Evolutionary conservation across 2,797 vertebrate genomes (phyloP), one percentile per base, ranked within the genome.

Genomic region (Karalla daura): DNA sequence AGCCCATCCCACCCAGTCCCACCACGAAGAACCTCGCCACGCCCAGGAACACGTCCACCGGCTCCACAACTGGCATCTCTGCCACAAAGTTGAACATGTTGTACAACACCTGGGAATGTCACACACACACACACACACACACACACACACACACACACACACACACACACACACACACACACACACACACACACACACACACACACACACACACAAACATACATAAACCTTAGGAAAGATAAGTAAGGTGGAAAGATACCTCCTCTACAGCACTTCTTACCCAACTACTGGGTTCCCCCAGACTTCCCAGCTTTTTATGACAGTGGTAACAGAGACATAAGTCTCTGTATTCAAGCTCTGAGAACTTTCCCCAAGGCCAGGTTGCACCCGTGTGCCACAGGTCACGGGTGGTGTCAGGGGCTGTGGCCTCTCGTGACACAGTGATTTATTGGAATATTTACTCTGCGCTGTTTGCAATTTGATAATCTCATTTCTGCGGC

Each of bases 21-120:
- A 99, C 96, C 59, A 98, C 88, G 43, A 98, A 95, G 91, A 99
- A 98, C 63, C 94, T 94, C 7, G 93, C 94, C 68, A 97, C 92
- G 54, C 96, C 96, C 36, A 97, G 93, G 84, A 97, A 96, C 86
- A 98, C 93, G 5, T 98, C 96, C 80, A 93, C 87, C 0, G 95
- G 94, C 76, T 95, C 94, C 87, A 98, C 96, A 79, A 92, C 95
- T 9, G 90, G 95, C 96, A 98, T 95, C 76, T 94, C 91, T 40
- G 95, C 95, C 86, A 98, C 95, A 44, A 96, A 96, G 90, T 91
- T 97, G 90, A 99, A 98, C 90, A 99, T 94, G 91, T 96, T 98
- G 94, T 99, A 99, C 87, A 98, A 88, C 79, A 96, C 97, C 98
- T 99, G 85, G 39, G 66, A 62, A 62, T 5, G 58, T n/a, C 0